phyloP scores from a whole-genome alignment of 2,113 vertebrate genomes.

The Ia io region DNA sequence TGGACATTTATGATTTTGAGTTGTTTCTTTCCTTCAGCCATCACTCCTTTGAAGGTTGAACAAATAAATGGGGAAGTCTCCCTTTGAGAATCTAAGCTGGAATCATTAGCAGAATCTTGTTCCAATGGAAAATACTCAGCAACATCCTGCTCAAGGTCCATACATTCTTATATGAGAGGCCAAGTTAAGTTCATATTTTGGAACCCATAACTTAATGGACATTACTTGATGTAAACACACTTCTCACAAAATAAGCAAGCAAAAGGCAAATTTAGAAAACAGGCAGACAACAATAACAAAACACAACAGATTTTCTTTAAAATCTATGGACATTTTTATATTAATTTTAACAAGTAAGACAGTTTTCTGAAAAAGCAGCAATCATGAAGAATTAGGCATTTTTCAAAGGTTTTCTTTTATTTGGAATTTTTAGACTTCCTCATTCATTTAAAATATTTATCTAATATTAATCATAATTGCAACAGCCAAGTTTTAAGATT shows the following conservation, averaged over 20 bases:
- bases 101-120: neutral
- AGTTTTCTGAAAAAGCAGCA: neutral
- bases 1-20: neutral
- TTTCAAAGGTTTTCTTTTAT: neutral
- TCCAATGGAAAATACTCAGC: neutral
- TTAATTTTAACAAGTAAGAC: neutral
- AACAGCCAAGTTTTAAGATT: neutral
- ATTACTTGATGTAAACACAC: neutral
- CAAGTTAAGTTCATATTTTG: neutral
- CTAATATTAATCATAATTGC: neutral
- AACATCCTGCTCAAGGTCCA: neutral
- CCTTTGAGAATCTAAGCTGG: neutral
- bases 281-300: neutral
- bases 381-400: neutral
- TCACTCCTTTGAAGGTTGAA: conserved; percentile 10
- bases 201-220: neutral
- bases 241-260: neutral
- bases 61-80: neutral
- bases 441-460: neutral
- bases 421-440: neutral
- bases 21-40: neutral
- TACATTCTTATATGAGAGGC: neutral
- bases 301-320: neutral
- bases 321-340: neutral
- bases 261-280: neutral